Evolutionary conservation across 1,140 invertebrate genomes (phyloP).

Genomic region (Euura saliciscinereae): DNA sequence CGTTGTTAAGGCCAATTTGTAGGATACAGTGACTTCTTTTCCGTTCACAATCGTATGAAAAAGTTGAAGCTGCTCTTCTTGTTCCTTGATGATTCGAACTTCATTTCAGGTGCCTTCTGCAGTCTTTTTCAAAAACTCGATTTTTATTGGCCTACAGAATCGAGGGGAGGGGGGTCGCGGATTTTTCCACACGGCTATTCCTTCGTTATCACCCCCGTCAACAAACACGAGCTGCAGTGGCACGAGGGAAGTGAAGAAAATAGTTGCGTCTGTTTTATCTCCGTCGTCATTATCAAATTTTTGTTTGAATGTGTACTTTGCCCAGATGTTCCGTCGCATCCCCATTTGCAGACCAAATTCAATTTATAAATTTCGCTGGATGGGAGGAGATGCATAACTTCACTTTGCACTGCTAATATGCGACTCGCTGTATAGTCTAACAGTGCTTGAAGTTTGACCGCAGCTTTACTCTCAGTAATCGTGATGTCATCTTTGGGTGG

Average conservation of each 20-base stretch:
- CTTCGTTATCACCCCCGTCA: conserved; percentile 15
- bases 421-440: no score
- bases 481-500: no score
- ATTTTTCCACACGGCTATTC: conserved; percentile 41
- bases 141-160: no score
- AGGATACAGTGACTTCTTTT: no score
- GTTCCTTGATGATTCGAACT: conserved; percentile 15
- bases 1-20: conserved; percentile 47
- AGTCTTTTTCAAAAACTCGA: conserved; percentile 37
- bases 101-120: conserved; percentile 4
- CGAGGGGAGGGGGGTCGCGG: conserved; percentile 36
- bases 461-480: no score
- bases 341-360: no score
- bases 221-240: conserved; percentile 38
- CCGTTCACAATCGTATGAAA: conserved; percentile 4
- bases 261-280: conserved; percentile 31
- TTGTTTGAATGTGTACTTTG: neutral
- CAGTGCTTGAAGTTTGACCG: no score
- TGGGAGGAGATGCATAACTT: conserved; percentile 25
- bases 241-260: conserved; percentile 43
- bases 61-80: conserved; percentile 12
- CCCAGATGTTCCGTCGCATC: no score
- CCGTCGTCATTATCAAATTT: neutral
- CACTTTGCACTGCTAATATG: conserved; percentile 36
- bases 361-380: no score